phyloP scores from a whole-genome alignment of 2,888 invertebrate species.

The Stenchaetothrips biformis region DNA sequence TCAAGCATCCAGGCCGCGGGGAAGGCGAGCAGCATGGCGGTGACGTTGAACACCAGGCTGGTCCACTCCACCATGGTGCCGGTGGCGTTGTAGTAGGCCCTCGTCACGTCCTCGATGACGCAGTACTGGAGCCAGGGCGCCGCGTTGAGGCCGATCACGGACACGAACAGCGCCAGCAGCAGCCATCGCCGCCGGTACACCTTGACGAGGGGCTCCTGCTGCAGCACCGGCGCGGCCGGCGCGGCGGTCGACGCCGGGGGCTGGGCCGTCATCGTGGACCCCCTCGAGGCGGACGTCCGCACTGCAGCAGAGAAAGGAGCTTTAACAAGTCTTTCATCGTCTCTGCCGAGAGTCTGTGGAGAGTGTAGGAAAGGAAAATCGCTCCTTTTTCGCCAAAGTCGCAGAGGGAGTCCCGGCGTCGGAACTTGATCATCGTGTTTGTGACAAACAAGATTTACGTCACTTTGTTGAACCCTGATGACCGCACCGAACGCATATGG shows the following conservation, averaged over 20 bases:
- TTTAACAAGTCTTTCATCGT: not conserved
- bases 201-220: not conserved
- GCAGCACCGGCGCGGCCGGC: too few species aligned
- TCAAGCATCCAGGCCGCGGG: conserved; percentile 5
- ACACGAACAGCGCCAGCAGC: not conserved
- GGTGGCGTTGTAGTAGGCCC: not conserved
- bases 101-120: conserved; percentile 11
- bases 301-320: not conserved
- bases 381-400: not conserved
- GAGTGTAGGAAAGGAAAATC: not conserved
- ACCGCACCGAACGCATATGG: too few species aligned
- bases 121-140: conserved; percentile 17
- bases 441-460: not conserved
- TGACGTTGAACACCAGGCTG: conserved; percentile 15
- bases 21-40: conserved; percentile 19
- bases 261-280: not conserved
- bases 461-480: not conserved
- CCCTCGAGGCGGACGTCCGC: not conserved
- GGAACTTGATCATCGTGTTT: not conserved
- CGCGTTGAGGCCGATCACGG: conserved; percentile 8
- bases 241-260: not conserved
- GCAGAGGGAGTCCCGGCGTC: not conserved
- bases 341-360: not conserved
- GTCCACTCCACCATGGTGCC: not conserved
- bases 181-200: conserved; percentile 18